These are phyloP conservation scores for Lissocephala sabroskyi DNA, from an alignment of 2,888 invertebrate species.

Conservation along the genomic window DNA sequence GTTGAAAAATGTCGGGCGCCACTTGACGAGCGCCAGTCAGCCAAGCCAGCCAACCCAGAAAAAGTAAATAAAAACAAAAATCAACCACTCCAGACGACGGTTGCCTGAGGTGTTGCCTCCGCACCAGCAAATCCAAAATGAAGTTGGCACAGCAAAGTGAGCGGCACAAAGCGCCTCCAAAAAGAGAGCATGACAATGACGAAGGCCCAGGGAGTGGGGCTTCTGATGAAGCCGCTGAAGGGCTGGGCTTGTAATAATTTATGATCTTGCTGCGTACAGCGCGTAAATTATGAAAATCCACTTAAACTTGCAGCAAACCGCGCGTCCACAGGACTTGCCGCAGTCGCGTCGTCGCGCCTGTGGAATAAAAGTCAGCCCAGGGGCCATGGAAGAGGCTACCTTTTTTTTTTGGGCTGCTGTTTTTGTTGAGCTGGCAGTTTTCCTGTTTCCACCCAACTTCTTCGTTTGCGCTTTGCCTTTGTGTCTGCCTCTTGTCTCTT, in stretches of 20 bases:
- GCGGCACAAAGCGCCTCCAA: conserved; percentile 6
- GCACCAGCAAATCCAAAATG: conserved; percentile 14
- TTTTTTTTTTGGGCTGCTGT: conserved; percentile 14
- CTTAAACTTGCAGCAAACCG: conserved; percentile 49
- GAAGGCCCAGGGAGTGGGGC: not conserved
- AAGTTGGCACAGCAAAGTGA: too few species aligned
- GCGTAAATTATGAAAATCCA: conserved; percentile 65
- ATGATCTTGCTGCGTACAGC: conserved; percentile 45
- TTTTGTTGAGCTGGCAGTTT: conserved; percentile 25
- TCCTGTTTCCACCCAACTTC: too few species aligned
- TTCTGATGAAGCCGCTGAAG: not conserved
- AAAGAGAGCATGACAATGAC: not conserved
- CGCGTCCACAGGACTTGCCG: conserved; percentile 4
- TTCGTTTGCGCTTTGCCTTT: conserved; percentile 26
- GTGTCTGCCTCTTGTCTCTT: conserved; percentile 25
- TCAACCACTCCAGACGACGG: too few species aligned
- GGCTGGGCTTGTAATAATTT: conserved; percentile 43
- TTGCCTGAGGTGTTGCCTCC: too few species aligned
- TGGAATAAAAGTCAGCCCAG: conserved; percentile 36
- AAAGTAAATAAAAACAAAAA: not conserved
- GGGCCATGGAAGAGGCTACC: too few species aligned
- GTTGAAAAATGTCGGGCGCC: too few species aligned
- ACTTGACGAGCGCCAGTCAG: not conserved
- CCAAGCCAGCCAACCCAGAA: conserved; percentile 5
- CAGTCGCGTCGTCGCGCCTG: not conserved